Evolutionary conservation across 2,113 vertebrate genomes (phyloP), one percentile per base, ranked within the genome.

Genomic region (Psammodynastes pulverulentus): DNA sequence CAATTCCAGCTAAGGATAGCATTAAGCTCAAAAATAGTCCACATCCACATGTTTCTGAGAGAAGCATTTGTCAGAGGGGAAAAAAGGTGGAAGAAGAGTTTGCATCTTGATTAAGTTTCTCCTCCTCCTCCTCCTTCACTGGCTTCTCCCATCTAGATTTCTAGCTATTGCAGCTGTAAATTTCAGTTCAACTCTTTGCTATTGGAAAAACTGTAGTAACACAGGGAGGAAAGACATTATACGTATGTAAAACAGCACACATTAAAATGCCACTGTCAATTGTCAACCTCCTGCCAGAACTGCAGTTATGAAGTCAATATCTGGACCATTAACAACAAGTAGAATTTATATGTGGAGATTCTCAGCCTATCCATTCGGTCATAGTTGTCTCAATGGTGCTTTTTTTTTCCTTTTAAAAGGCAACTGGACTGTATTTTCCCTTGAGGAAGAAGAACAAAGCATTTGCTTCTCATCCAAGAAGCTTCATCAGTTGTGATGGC

Each of bases 11-110:
- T 95, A 95, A 96, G 93, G 95, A 94, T 95, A 95, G 95, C 95
- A 92, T 87, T 93, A 89, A 94, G 49, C 92, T 96, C 91, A 94
- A 89, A 96, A 95, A 95, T 94, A 92, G 91, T 96, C 94, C 86
- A 93, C 94, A 95, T 92, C 95, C 94, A 97, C 96, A 96, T 96
- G 96, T 94, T 96, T 95, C 93, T 95, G 58, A 88, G 87, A 92
- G 93, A 95, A 94, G 89, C 93, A 89, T 39, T 90, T 9, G 13
- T 19, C 46, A 39, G n/a, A 5, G 29, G 29, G 48, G 56, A 84
- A 53, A 45, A 13, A 23, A 17, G 21, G 6, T 1, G 19, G 23
- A 45, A 53, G 43, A 86, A 92, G 51, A 0, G 90, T 46, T 49
- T 90, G 56, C 87, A 86, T 91, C 52, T 96, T 94, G 93, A 34